These are phyloP conservation scores for Avahi laniger DNA, from an alignment of 2,797 vertebrate species.

Conservation along the genomic window DNA sequence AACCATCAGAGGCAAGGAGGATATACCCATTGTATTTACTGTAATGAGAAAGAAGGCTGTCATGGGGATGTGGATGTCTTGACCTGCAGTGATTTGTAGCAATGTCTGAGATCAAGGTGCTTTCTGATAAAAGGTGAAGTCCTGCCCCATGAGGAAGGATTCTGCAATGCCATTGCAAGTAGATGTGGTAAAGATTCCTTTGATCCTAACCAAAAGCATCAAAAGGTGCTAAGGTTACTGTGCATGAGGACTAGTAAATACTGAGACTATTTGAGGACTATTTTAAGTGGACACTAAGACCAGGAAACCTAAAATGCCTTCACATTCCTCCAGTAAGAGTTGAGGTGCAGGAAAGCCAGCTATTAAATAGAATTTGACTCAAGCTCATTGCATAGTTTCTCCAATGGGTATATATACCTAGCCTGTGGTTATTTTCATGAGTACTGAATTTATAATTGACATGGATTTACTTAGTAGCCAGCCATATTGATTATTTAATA, in stretches of 20 bases:
- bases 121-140: constrained; percentile 2
- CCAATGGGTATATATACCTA: background rate
- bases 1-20: background rate
- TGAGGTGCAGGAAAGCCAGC: background rate
- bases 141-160: background rate
- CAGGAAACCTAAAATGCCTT: background rate
- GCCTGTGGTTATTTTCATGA: background rate
- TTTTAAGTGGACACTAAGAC: background rate
- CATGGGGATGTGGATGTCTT: background rate
- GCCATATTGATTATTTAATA: background rate
- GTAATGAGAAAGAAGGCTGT: background rate
- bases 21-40: background rate
- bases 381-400: background rate
- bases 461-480: background rate
- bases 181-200: background rate
- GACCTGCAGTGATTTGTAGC: background rate
- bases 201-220: background rate
- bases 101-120: background rate
- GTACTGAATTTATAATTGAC: background rate
- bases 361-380: background rate
- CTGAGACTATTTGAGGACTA: background rate
- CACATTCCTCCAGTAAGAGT: background rate
- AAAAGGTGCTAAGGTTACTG: background rate
- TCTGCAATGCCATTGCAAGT: background rate
- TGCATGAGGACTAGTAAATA: background rate